These are phyloP conservation scores for Nudaria mundana DNA, from an alignment of 2,888 invertebrate genomes.

Conservation along the genomic window DNA sequence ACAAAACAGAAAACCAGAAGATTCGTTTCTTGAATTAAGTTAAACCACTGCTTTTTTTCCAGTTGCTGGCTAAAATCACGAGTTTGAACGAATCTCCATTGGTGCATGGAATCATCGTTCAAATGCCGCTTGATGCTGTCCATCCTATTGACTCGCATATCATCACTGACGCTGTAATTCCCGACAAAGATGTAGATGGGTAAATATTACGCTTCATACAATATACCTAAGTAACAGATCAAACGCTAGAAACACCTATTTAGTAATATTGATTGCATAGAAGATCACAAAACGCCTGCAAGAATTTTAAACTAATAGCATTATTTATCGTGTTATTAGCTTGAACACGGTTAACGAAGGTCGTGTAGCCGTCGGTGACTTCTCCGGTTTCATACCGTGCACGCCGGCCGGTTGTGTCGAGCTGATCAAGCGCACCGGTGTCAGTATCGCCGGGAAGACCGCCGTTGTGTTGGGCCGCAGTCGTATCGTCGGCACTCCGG, in stretches of 20 bases:
- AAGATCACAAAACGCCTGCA: no score
- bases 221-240: no score
- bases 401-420: slow-evolving; percentile 98
- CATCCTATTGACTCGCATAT: slow-evolving; percentile 92
- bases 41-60: slow-evolving; percentile 22
- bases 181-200: slow-evolving; percentile 98
- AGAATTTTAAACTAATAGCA: neutral
- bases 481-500: slow-evolving; percentile 98
- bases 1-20: no score
- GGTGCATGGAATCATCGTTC: slow-evolving; percentile 97
- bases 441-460: slow-evolving; percentile 88
- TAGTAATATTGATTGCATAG: no score
- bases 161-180: slow-evolving; percentile 92
- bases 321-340: slow-evolving; percentile 74
- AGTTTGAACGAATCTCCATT: slow-evolving; percentile 90
- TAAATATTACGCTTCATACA: slow-evolving; percentile 47
- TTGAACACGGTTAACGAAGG: slow-evolving; percentile 97
- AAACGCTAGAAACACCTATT: no score
- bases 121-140: slow-evolving; percentile 95
- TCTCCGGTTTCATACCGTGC: slow-evolving; percentile 95
- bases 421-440: slow-evolving; percentile 90
- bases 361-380: slow-evolving; percentile 92
- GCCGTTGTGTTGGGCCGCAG: slow-evolving; percentile 98
- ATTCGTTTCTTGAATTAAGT: no score
- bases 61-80: slow-evolving; percentile 86